These are phyloP conservation scores for Alsophila aescularia DNA, from an alignment of 2,888 invertebrate species.

Conservation along the genomic window DNA sequence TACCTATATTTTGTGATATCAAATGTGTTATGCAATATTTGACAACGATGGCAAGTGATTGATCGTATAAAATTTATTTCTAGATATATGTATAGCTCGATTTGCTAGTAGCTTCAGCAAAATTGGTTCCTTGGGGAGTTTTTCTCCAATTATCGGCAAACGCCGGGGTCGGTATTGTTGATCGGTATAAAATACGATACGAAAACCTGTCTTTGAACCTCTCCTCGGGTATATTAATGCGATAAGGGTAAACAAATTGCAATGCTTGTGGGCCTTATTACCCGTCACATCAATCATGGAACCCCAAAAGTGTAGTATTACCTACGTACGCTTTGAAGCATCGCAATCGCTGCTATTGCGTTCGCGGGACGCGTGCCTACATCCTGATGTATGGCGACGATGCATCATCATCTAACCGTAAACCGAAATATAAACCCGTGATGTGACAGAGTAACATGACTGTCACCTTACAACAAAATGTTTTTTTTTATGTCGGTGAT, in stretches of 20 bases:
- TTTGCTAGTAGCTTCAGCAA: conserved; percentile 61
- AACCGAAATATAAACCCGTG: conserved; percentile 25
- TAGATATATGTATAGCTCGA: conserved; percentile 51
- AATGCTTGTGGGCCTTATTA: conserved; percentile 81
- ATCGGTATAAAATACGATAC: conserved; percentile 77
- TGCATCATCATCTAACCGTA: conserved; percentile 27
- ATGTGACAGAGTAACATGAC: conserved; percentile 14
- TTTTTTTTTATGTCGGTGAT: too few relatives aligned
- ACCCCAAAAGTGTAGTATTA: conserved; percentile 71
- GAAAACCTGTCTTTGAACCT: conserved; percentile 64
- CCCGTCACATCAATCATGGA: conserved; percentile 82
- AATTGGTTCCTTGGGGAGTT: conserved; percentile 79
- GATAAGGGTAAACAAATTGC: conserved; percentile 84
- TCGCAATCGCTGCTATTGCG: conserved; percentile 45
- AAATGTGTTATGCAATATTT: conserved; percentile 42
- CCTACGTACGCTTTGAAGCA: conserved; percentile 50
- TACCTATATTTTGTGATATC: not conserved
- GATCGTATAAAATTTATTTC: conserved; percentile 69
- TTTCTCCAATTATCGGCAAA: conserved; percentile 76
- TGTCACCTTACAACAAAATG: conserved; percentile 18
- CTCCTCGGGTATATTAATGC: conserved; percentile 68
- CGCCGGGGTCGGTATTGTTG: conserved; percentile 69
- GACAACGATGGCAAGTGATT: conserved; percentile 60
- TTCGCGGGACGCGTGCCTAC: conserved; percentile 22
- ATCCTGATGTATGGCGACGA: conserved; percentile 29